A percentile compares a stretch with the other conserved stretches of the same genome.
Conservation (phyloP, 2,113 vertebrate species). For the Protobothrops flavoviridis region DNA sequence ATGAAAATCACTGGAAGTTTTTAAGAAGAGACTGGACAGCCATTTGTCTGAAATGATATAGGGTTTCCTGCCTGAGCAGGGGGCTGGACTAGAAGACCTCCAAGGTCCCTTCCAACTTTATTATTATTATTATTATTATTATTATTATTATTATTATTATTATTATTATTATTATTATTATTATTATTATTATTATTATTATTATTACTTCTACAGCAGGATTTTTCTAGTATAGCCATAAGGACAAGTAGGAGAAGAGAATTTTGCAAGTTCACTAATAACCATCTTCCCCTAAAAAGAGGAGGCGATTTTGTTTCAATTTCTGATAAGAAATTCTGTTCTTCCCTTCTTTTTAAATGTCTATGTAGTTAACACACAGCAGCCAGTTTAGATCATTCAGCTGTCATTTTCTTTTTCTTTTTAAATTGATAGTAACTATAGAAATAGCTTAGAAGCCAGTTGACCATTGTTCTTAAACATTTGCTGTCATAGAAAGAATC, state of each 20-base stretch:
- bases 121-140: no score
- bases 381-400: not conserved
- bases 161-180: no score
- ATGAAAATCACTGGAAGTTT: not conserved
- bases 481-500: not conserved
- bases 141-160: no score
- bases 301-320: not conserved
- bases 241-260: not conserved
- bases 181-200: no score
- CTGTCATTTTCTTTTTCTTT: not conserved
- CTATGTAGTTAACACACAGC: not conserved
- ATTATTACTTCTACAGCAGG: not conserved
- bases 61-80: no score
- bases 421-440: not conserved
- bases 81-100: no score
- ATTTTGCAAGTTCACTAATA: not conserved
- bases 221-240: not conserved
- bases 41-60: no score
- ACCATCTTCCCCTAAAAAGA: not conserved
- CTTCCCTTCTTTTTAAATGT: not conserved
- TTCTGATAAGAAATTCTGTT: not conserved
- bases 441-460: not conserved
- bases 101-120: no score
- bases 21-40: no score
- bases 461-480: not conserved